These are phyloP conservation scores for Crematogaster levior DNA, from an alignment of 2,888 invertebrate genomes.

Conservation along the genomic window DNA sequence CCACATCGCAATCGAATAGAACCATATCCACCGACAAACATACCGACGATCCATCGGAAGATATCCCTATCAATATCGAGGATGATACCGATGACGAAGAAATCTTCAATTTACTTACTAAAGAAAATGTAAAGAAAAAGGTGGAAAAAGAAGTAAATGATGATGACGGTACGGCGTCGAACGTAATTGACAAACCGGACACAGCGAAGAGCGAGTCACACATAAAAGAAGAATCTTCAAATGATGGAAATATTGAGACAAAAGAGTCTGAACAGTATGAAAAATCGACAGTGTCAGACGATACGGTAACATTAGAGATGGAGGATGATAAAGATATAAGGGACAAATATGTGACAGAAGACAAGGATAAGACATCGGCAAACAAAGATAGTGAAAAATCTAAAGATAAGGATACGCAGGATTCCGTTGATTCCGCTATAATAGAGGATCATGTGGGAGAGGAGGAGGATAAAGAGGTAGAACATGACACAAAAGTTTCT, in stretches of 20 bases:
- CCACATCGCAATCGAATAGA: neutral
- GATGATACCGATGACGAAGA: constrained; percentile 64
- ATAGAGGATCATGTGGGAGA: neutral
- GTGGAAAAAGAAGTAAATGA: neutral
- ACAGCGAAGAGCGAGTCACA: neutral
- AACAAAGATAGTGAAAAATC: neutral
- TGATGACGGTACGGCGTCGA: neutral
- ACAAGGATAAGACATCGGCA: neutral
- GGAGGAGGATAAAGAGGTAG: neutral
- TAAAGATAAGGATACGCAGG: neutral
- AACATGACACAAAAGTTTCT: neutral
- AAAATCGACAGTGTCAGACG: neutral
- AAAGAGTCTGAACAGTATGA: constrained; percentile 16
- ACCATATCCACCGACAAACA: neutral
- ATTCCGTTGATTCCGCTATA: neutral
- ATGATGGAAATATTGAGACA: neutral
- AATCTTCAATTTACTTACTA: neutral
- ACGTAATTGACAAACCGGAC: neutral
- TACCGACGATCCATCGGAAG: constrained; percentile 43
- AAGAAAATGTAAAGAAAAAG: neutral
- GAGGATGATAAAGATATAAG: neutral
- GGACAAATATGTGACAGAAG: neutral
- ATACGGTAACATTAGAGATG: neutral
- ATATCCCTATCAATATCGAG: constrained; percentile 15
- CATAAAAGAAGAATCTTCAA: constrained; percentile 23